Evolutionary conservation across 2,797 vertebrate genomes (phyloP).

Genomic region (Cirrhinus molitorella): DNA sequence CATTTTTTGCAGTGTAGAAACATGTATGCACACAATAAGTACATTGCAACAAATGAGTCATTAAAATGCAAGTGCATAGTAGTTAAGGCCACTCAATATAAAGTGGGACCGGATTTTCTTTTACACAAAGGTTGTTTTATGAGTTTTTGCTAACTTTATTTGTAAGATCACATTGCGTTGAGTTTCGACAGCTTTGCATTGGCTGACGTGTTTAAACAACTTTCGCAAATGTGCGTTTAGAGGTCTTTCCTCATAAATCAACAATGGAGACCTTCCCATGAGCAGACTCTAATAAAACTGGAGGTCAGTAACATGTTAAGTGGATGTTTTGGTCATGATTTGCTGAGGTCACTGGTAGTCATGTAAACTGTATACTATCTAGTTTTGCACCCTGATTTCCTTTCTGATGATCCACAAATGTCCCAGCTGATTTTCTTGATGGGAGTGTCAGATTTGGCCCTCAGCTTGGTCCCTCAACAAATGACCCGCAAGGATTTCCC

Average conservation of each 20-base stretch:
- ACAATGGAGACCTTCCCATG: neutral
- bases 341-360: neutral
- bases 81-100: too few relatives aligned
- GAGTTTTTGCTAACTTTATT: too few relatives aligned
- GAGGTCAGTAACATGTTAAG: conserved; percentile 11
- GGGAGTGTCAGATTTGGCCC: conserved; percentile 55
- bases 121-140: too few relatives aligned
- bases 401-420: conserved; percentile 16
- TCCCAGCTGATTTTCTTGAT: conserved; percentile 41
- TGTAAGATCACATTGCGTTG: neutral
- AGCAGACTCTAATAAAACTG: neutral
- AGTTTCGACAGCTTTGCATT: neutral
- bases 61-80: too few relatives aligned
- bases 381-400: neutral
- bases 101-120: too few relatives aligned
- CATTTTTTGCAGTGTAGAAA: too few relatives aligned
- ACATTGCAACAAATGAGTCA: too few relatives aligned
- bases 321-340: conserved; percentile 7
- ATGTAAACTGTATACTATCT: neutral
- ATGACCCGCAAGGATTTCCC: conserved; percentile 40
- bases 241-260: neutral
- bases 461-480: conserved; percentile 46
- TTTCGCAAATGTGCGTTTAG: neutral
- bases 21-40: too few relatives aligned
- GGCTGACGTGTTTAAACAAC: neutral